Conservation (phyloP, 2,888 invertebrate species). For the Lydus trimaculatus region DNA sequence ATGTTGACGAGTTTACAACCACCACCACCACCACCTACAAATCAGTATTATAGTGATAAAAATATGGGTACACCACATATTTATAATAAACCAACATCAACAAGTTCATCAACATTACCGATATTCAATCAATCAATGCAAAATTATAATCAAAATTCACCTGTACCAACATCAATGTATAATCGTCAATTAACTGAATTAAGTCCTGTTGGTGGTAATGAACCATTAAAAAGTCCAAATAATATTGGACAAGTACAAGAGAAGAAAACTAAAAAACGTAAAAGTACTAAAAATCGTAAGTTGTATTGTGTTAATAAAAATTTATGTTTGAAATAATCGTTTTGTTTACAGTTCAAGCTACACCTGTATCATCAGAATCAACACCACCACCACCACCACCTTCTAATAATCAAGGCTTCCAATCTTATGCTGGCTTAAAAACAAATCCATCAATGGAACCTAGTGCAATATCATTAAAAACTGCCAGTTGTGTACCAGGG, state of each 20-base stretch:
- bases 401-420: slow-evolving; percentile 63
- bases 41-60: slow-evolving; percentile 57
- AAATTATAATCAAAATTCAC: slow-evolving; percentile 52
- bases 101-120: slow-evolving; percentile 49
- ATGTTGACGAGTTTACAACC: slow-evolving; percentile 64
- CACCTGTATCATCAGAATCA: slow-evolving; percentile 34
- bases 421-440: slow-evolving; percentile 67
- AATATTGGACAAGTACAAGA: slow-evolving; percentile 38
- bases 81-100: slow-evolving; percentile 54
- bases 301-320: slow-evolving; percentile 10
- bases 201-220: slow-evolving; percentile 38
- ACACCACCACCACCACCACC: slow-evolving; percentile 31
- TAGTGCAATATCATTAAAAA: slow-evolving; percentile 69
- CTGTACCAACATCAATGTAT: slow-evolving; percentile 48
- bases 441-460: slow-evolving; percentile 52
- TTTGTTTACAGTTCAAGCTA: slow-evolving; percentile 24
- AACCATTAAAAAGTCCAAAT: slow-evolving; percentile 25
- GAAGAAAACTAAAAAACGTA: slow-evolving; percentile 52
- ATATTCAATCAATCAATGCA: slow-evolving; percentile 56
- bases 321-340: background rate
- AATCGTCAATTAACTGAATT: slow-evolving; percentile 52
- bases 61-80: slow-evolving; percentile 49
- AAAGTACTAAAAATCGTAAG: slow-evolving; percentile 42
- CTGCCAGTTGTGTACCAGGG: slow-evolving; percentile 76
- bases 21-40: slow-evolving; percentile 57